Evolutionary conservation across 2,888 invertebrate genomes (phyloP), one percentile per base, ranked within the genome.

Genomic region (Chaetoderma sp.): DNA sequence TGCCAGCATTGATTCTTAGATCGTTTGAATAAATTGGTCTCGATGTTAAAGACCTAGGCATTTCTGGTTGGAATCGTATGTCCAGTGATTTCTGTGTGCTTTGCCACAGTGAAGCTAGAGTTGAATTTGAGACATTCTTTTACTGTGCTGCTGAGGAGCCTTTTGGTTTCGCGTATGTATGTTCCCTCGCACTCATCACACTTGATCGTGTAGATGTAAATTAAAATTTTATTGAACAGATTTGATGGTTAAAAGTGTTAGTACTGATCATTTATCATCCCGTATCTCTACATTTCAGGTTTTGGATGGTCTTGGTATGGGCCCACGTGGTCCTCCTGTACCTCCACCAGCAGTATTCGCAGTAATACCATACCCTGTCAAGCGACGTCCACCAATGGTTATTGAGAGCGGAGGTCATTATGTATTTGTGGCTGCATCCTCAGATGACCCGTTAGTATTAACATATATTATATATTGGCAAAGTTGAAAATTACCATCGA

Each of bases 241-340:
- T n/a, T n/a, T n/a, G n/a, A n/a, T n/a, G n/a, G n/a, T n/a, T n/a
- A n/a, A n/a, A n/a, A n/a, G n/a, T n/a, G n/a, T n/a, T n/a, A n/a
- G n/a, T n/a, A n/a, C n/a, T n/a, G n/a, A n/a, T n/a, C n/a, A n/a
- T n/a, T n/a, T n/a, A 10, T 39, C 39, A 10, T 39, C 39, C 39
- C n/a, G 13, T 39, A 13, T n/a, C n/a, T 39, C n/a, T 39, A 13
- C 13, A 49, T 50, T 65, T 21, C 69, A 86, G 83, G 84, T 86
- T 18, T 62, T 86, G 57, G 86, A 87, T 76, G 87, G 86, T 5
- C 75, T 87, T 60, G 87, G 87, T 23, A 76, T 86, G 10, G 86
- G 86, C 30, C 82, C 82, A 0, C 76, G 74, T 25, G 87, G 86
- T 13, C 86, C 86, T 3, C 86, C 86, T 1, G 82, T 86, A 5